Conservation (phyloP, 1,140 invertebrate species). For the Hyles euphorbiae region DNA sequence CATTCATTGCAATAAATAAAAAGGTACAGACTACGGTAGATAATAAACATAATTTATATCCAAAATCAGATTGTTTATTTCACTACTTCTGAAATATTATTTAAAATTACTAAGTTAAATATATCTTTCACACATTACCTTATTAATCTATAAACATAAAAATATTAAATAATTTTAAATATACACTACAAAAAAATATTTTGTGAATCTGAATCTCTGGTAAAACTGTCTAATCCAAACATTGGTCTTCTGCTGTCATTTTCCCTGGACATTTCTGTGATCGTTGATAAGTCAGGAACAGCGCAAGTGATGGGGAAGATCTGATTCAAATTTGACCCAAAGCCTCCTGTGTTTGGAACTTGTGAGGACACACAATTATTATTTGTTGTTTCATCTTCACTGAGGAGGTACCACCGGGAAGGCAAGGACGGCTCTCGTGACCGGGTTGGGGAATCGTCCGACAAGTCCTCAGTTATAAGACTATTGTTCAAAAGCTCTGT, state of each 20-base stretch:
- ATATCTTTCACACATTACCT: too few relatives aligned
- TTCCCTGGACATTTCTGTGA: conserved; percentile 57
- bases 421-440: not conserved
- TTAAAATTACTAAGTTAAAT: too few relatives aligned
- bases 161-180: too few relatives aligned
- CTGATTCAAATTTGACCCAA: conserved; percentile 44
- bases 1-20: too few relatives aligned
- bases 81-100: too few relatives aligned
- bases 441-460: conserved; percentile 26
- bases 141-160: too few relatives aligned
- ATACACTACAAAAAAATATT: conserved; percentile 12
- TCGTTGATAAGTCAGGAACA: conserved; percentile 56
- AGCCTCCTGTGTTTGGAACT: conserved; percentile 12
- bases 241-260: conserved; percentile 25
- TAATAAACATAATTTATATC: too few relatives aligned
- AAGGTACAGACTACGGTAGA: too few relatives aligned
- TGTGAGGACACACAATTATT: conserved; percentile 23
- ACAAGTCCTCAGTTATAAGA: conserved; percentile 60
- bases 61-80: too few relatives aligned
- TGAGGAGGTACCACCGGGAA: conserved; percentile 53
- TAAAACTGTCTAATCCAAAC: conserved; percentile 5
- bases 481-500: conserved; percentile 32
- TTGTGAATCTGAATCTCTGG: conserved; percentile 20
- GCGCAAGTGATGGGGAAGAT: conserved; percentile 57
- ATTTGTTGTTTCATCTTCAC: conserved; percentile 53